Conservation (phyloP, 2,888 invertebrate species). For the Lacanobia wlatinum region DNA sequence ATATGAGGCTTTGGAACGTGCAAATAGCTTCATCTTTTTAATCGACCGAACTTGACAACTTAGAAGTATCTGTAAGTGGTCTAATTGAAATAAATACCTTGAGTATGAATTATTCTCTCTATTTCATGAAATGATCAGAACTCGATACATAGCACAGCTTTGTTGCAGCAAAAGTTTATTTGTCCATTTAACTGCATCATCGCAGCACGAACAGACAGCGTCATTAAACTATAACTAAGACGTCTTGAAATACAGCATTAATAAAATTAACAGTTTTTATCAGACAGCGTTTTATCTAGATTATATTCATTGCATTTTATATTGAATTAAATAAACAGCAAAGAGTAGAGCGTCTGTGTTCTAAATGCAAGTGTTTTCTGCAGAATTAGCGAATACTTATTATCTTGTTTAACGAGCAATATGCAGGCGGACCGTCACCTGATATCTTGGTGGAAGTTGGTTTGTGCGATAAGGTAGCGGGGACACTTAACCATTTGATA, state of each 20-base stretch:
- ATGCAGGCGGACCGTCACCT: slow-evolving; percentile 41
- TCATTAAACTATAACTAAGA: slow-evolving; percentile 18
- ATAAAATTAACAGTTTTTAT: slow-evolving; percentile 26
- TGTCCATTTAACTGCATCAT: too few relatives aligned
- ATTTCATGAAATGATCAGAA: too few relatives aligned
- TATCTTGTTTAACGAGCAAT: slow-evolving; percentile 42
- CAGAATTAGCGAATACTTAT: slow-evolving; percentile 38
- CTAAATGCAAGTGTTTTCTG: slow-evolving; percentile 37
- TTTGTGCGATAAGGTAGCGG: not conserved
- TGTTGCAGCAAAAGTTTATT: too few relatives aligned
- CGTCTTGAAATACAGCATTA: slow-evolving; percentile 29
- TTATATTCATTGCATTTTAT: slow-evolving; percentile 7
- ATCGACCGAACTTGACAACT: too few relatives aligned
- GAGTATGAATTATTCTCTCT: too few relatives aligned
- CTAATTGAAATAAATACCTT: too few relatives aligned
- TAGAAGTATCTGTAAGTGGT: too few relatives aligned
- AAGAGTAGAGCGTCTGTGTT: slow-evolving; percentile 17
- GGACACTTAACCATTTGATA: not conserved
- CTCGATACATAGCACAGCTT: not conserved
- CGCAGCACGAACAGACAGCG: slow-evolving; percentile 13
- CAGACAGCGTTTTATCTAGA: slow-evolving; percentile 23
- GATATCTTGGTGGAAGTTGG: slow-evolving; percentile 28
- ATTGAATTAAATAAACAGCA: slow-evolving; percentile 25
- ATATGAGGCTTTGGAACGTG: too few relatives aligned
- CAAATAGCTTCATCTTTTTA: too few relatives aligned